Evolutionary conservation across 2,113 vertebrate genomes (phyloP).

Genomic region (Strix aluco): DNA sequence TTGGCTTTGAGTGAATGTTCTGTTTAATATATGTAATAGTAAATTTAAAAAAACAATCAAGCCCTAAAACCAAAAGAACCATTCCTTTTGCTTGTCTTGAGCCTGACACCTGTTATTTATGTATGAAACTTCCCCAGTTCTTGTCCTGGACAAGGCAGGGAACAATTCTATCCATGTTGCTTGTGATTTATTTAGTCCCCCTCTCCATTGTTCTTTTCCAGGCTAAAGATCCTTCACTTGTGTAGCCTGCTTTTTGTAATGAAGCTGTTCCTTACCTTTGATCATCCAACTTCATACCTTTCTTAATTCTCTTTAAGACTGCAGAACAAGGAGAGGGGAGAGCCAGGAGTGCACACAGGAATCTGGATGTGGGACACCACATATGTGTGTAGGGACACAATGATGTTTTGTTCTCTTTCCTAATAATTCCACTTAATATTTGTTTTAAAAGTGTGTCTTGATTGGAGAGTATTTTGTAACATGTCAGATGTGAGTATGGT

Average conservation of each 20-base stretch:
- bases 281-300: neutral
- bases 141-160: neutral
- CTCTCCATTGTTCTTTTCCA: neutral
- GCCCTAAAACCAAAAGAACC: neutral
- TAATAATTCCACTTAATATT: neutral
- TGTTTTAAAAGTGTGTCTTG: neutral
- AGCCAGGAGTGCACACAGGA: neutral
- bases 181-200: neutral
- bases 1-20: neutral
- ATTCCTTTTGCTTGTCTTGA: neutral
- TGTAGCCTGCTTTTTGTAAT: neutral
- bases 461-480: neutral
- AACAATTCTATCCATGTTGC: neutral
- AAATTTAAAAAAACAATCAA: neutral
- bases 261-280: neutral
- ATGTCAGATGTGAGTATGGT: neutral
- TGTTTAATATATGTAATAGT: neutral
- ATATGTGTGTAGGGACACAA: neutral
- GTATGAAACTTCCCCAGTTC: neutral
- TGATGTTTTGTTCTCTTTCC: neutral
- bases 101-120: neutral
- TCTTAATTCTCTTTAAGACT: neutral
- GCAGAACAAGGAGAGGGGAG: neutral
- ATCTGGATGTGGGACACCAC: neutral
- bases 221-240: neutral